phyloP scores from a whole-genome alignment of 1,140 invertebrate genomes.

The Diploscapter pachys region DNA sequence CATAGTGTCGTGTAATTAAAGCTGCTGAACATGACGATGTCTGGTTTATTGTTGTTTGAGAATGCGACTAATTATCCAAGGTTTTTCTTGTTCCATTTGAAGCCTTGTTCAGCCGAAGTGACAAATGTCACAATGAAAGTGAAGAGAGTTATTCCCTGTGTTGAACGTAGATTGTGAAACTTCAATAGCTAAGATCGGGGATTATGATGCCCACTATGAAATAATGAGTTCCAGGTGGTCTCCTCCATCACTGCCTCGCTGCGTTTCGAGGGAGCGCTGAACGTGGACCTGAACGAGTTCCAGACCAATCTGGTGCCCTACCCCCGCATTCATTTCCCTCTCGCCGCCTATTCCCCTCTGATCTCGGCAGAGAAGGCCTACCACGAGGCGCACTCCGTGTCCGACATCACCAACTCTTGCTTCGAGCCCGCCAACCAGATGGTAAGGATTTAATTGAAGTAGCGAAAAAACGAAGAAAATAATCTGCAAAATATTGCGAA shows the following conservation, averaged over 20 bases:
- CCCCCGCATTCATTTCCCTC: conserved; percentile 71
- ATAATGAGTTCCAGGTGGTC: conserved; percentile 69
- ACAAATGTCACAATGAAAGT: too few relatives aligned
- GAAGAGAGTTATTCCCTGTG: too few relatives aligned
- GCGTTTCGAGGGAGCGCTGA: conserved; percentile 80
- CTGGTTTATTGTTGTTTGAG: too few relatives aligned
- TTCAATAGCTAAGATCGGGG: too few relatives aligned
- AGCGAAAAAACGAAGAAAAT: too few relatives aligned
- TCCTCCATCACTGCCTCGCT: conserved; percentile 79
- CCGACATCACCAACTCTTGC: conserved; percentile 80
- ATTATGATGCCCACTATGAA: background rate
- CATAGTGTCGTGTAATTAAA: too few relatives aligned
- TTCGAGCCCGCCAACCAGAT: conserved; percentile 86
- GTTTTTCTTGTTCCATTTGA: too few relatives aligned
- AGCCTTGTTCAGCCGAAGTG: too few relatives aligned
- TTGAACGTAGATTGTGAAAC: too few relatives aligned
- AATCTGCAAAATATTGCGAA: too few relatives aligned
- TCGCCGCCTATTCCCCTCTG: conserved; percentile 61
- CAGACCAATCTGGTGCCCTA: conserved; percentile 68
- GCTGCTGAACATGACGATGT: too few relatives aligned
- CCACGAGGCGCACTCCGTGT: conserved; percentile 76
- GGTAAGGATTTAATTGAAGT: conserved; percentile 65
- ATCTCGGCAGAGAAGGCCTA: conserved; percentile 72
- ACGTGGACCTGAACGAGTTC: conserved; percentile 84
- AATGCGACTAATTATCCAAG: too few relatives aligned